A percentile compares a stretch with the other conserved stretches of the same genome.
Evolutionary conservation across 2,888 invertebrate genomes (phyloP).

Genomic region (Piscicola geometra): DNA sequence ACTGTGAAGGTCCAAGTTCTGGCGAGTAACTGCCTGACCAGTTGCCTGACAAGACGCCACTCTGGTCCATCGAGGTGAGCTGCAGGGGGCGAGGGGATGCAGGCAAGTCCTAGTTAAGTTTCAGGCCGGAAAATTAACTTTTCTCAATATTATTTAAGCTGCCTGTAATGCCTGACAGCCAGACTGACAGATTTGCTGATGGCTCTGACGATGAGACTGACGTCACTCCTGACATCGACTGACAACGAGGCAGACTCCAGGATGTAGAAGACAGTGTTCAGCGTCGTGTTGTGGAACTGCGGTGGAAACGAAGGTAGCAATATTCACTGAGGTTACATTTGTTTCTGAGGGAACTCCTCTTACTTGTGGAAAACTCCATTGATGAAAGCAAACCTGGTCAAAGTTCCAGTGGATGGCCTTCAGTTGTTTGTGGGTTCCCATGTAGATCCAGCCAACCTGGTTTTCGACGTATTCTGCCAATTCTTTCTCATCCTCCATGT

Average conservation of each 20-base stretch:
- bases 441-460: conserved; percentile 81
- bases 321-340: no score
- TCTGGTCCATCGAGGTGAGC: conserved; percentile 59
- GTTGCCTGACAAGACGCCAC: conserved; percentile 78
- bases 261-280: conserved; percentile 50
- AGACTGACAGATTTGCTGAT: conserved; percentile 47
- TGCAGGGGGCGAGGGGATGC: background rate
- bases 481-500: conserved; percentile 70
- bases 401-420: conserved; percentile 73
- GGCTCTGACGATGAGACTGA: conserved; percentile 45
- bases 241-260: conserved; percentile 60
- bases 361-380: no score
- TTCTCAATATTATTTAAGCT: background rate
- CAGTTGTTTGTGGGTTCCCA: conserved; percentile 78
- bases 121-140: background rate
- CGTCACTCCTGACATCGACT: conserved; percentile 56
- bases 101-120: background rate
- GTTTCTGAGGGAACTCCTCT: no score
- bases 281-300: conserved; percentile 51
- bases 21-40: conserved; percentile 82
- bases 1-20: conserved; percentile 79
- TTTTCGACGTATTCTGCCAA: conserved; percentile 68
- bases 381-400: conserved; percentile 67
- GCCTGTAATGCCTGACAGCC: no score
- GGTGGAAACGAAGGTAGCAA: conserved; percentile 32